These are phyloP conservation scores for Telenomus remus DNA, from an alignment of 1,140 invertebrate species.

Conservation along the genomic window DNA sequence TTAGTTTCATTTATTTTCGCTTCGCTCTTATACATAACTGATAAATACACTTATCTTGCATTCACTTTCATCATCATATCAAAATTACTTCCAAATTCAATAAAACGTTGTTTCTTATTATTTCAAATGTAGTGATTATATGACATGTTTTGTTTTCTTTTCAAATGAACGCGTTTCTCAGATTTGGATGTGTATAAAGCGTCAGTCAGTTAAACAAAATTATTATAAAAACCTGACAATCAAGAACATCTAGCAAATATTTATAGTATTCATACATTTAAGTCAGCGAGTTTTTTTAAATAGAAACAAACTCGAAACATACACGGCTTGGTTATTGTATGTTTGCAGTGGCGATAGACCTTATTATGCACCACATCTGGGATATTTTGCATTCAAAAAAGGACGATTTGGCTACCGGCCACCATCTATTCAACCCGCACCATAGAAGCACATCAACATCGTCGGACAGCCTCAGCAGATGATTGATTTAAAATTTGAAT, in stretches of 20 bases:
- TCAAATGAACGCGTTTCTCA: conserved; percentile 35
- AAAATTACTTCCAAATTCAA: conserved; percentile 13
- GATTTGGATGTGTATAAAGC: conserved; percentile 25
- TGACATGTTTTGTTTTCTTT: no score
- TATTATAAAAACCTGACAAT: no score
- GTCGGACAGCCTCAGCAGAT: conserved; percentile 77
- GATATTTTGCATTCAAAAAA: conserved; percentile 89
- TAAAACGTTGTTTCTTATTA: background rate
- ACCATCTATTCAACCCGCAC: conserved; percentile 73
- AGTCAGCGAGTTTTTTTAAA: background rate
- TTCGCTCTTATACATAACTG: no score
- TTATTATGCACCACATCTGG: conserved; percentile 98
- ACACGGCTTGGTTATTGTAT: conserved; percentile 76
- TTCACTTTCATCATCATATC: conserved; percentile 3
- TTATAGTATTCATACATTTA: conserved; percentile 1
- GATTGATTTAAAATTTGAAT: conserved; percentile 60
- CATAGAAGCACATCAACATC: conserved; percentile 71
- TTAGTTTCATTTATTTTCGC: no score
- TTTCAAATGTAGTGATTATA: no score
- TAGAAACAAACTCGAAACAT: conserved; percentile 58
- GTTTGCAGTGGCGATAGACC: conserved; percentile 98
- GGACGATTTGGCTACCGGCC: conserved; percentile 71
- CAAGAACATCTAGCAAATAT: no score
- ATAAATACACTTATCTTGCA: no score
- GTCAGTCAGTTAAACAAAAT: background rate